These are phyloP conservation scores for Clarias laeviceps DNA, from an alignment of 2,797 vertebrate genomes.

Conservation along the genomic window DNA sequence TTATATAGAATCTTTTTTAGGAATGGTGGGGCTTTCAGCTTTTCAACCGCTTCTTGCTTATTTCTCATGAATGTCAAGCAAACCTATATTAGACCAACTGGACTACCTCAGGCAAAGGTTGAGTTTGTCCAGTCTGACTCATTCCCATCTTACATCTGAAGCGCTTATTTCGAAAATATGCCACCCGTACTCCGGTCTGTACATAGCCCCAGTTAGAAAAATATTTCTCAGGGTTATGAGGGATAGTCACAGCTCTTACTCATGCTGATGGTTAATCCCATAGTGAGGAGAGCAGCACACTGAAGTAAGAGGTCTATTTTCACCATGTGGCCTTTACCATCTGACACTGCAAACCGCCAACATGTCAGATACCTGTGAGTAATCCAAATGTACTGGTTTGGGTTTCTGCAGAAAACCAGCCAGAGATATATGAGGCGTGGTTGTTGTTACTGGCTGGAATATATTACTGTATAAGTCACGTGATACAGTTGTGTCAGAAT, in stretches of 20 bases:
- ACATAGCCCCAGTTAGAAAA: conserved; percentile 19
- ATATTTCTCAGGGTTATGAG: conserved; percentile 22
- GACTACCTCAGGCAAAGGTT: conserved; percentile 27
- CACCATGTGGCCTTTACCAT: conserved; percentile 10
- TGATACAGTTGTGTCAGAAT: conserved; percentile 4
- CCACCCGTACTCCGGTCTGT: neutral
- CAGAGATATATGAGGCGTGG: conserved; percentile 3
- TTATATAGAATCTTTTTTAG: no score
- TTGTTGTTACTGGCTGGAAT: neutral
- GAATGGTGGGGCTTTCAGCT: neutral
- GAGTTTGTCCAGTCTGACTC: conserved; percentile 32
- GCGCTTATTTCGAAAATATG: conserved; percentile 13
- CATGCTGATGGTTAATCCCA: conserved; percentile 25
- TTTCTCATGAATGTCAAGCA: neutral
- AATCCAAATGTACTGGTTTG: neutral
- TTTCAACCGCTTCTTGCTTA: neutral
- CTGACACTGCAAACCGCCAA: neutral
- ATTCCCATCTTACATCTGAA: conserved; percentile 25
- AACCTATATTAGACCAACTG: conserved; percentile 2
- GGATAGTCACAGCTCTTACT: conserved; percentile 32
- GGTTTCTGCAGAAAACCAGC: neutral
- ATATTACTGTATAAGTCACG: conserved; percentile 19
- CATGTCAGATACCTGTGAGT: conserved; percentile 33
- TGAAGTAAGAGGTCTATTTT: conserved; percentile 23
- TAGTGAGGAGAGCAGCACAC: neutral